Evolutionary conservation across 2,113 vertebrate genomes (phyloP).

Genomic region (Poeciliopsis prolifica): DNA sequence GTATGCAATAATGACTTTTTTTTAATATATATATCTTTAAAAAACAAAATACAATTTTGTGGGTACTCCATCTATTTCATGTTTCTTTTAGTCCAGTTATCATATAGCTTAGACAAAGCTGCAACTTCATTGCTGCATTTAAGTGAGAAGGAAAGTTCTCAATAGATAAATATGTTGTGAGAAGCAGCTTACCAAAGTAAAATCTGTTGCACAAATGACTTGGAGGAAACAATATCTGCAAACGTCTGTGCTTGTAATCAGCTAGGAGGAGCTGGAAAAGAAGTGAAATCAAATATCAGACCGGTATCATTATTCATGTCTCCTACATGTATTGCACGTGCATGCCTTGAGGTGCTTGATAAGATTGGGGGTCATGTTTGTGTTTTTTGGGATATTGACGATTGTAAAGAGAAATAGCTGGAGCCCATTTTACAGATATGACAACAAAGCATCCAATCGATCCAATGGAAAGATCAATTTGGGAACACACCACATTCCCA

Average conservation of each 20-base stretch:
- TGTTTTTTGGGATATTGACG: not conserved
- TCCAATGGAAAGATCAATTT: not conserved
- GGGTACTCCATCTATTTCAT: too few relatives aligned
- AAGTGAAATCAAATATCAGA: not conserved
- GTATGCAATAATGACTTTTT: too few relatives aligned
- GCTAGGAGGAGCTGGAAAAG: not conserved
- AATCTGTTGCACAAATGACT: not conserved
- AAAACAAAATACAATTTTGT: too few relatives aligned
- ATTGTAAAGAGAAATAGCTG: not conserved
- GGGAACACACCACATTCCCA: not conserved
- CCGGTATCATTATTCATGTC: not conserved
- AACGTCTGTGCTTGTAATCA: not conserved
- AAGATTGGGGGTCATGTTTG: not conserved
- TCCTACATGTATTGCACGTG: not conserved
- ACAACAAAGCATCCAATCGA: not conserved
- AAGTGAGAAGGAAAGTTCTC: too few relatives aligned
- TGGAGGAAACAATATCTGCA: not conserved
- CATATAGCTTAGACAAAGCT: too few relatives aligned
- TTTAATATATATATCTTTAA: too few relatives aligned
- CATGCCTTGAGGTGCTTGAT: not conserved
- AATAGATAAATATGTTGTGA: not conserved
- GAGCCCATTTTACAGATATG: not conserved
- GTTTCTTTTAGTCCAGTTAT: too few relatives aligned
- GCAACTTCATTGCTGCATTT: too few relatives aligned
- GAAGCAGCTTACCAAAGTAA: not conserved